Evolutionary conservation across 2,797 vertebrate species (phyloP).

Genomic region (Zalophus californianus): DNA sequence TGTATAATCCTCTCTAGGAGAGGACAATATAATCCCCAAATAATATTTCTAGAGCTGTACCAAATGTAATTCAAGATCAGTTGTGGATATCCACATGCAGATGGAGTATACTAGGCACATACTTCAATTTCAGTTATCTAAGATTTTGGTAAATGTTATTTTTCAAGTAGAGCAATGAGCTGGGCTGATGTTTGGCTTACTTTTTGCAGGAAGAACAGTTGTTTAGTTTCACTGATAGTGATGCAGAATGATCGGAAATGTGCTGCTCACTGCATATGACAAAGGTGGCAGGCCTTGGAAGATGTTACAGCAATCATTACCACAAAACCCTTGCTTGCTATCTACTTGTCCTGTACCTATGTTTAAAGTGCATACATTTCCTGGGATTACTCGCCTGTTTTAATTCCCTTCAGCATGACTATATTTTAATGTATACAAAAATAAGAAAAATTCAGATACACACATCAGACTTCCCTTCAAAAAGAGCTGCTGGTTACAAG

Average conservation of each 20-base stretch:
- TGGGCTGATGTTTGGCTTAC: neutral
- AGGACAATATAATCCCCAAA: neutral
- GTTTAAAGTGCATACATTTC: constrained; percentile 1
- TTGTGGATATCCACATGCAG: neutral
- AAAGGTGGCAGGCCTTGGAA: neutral
- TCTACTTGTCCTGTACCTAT: neutral
- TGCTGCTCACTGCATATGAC: neutral
- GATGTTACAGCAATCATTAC: neutral
- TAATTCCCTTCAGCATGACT: constrained; percentile 3
- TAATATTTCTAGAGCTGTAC: neutral
- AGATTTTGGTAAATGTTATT: constrained; percentile 22
- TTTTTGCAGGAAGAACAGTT: neutral
- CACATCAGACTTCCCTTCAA: neutral
- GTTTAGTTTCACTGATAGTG: neutral
- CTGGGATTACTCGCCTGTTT: constrained; percentile 9
- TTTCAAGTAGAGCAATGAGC: constrained; percentile 29
- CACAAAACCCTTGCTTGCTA: neutral
- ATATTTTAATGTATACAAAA: neutral
- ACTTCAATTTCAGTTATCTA: neutral
- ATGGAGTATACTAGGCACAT: neutral
- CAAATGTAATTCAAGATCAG: neutral
- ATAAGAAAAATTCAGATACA: neutral
- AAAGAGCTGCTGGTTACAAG: neutral
- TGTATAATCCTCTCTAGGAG: neutral
- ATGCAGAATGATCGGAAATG: neutral